Evolutionary conservation across 2,113 vertebrate genomes (phyloP).

Genomic region (Actenoides lindsayi): DNA sequence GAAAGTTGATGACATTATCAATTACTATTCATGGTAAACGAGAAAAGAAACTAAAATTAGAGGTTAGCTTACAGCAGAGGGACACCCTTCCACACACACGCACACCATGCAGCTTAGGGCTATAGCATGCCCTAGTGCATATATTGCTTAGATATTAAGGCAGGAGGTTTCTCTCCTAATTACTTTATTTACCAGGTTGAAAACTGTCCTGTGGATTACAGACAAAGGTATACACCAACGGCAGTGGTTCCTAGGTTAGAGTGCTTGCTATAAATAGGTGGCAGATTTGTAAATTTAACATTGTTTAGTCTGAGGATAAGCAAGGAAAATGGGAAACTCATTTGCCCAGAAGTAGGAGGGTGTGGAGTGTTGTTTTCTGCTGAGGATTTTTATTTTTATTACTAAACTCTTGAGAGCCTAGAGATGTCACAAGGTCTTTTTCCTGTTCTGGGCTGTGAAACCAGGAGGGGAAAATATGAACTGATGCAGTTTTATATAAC

Average conservation of each 20-base stretch:
- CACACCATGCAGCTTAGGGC: neutral
- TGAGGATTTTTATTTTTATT: slow-evolving; percentile 50
- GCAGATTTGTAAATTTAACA: slow-evolving; percentile 4
- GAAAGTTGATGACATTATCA: neutral
- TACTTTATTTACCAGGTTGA: neutral
- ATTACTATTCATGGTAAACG: neutral
- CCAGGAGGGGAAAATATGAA: slow-evolving; percentile 67
- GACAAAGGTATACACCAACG: neutral
- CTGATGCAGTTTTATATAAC: slow-evolving; percentile 30
- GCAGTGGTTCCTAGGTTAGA: neutral
- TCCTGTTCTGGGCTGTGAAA: slow-evolving; percentile 22
- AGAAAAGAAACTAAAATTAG: neutral
- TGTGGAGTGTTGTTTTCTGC: slow-evolving; percentile 54
- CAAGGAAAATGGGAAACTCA: slow-evolving; percentile 56
- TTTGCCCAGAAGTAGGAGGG: slow-evolving; percentile 33
- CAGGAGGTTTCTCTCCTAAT: neutral
- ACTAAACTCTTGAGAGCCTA: slow-evolving; percentile 27
- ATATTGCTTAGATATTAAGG: neutral
- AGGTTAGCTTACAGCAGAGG: neutral
- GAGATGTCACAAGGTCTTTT: slow-evolving; percentile 50
- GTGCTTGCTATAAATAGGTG: slow-evolving; percentile 27
- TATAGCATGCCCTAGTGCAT: neutral
- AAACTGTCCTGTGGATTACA: neutral
- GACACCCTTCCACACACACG: rapidly evolving
- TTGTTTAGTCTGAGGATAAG: slow-evolving; percentile 58